A percentile compares a stretch with the other conserved stretches of the same genome.
phyloP scores from a whole-genome alignment of 2,113 vertebrate species.

The human region DNA sequence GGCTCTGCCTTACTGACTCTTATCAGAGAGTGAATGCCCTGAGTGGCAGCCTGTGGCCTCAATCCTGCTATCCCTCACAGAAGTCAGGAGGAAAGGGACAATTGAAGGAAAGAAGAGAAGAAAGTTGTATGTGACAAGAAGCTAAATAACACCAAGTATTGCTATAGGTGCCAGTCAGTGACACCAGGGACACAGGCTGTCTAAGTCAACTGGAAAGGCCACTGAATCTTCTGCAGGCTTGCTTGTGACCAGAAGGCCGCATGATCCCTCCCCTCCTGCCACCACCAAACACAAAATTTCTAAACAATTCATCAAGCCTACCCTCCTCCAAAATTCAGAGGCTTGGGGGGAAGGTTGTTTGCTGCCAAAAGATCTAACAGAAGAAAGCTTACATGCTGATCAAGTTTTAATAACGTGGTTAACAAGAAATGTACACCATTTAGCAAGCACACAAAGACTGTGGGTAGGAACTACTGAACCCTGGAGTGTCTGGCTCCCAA shows the following conservation, averaged over 20 bases:
- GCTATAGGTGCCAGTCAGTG: background rate
- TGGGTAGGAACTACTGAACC: background rate
- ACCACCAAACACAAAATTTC: background rate
- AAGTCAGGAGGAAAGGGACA: background rate
- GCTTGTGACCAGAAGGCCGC: background rate
- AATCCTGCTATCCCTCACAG: background rate
- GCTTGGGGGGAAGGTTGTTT: slow-evolving; percentile 8
- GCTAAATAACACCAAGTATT: background rate
- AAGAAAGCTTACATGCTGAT: slow-evolving; percentile 69
- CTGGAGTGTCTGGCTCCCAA: background rate
- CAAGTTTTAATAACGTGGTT: background rate
- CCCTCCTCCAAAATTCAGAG: background rate
- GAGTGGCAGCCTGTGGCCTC: background rate
- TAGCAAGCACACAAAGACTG: slow-evolving; percentile 51
- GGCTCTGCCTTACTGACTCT: background rate
- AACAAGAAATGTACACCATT: slow-evolving; percentile 46
- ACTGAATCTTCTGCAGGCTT: background rate
- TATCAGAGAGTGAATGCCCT: background rate
- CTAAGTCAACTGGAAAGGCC: background rate
- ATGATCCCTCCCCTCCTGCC: background rate
- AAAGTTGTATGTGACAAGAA: background rate
- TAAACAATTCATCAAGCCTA: background rate
- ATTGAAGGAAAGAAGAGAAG: background rate
- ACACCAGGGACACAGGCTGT: background rate
- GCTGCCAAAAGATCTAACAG: slow-evolving; percentile 67